Base-by-base conservation (phyloP, 92 coral and sea anemone genomes). In the Metridium senile region DNA sequence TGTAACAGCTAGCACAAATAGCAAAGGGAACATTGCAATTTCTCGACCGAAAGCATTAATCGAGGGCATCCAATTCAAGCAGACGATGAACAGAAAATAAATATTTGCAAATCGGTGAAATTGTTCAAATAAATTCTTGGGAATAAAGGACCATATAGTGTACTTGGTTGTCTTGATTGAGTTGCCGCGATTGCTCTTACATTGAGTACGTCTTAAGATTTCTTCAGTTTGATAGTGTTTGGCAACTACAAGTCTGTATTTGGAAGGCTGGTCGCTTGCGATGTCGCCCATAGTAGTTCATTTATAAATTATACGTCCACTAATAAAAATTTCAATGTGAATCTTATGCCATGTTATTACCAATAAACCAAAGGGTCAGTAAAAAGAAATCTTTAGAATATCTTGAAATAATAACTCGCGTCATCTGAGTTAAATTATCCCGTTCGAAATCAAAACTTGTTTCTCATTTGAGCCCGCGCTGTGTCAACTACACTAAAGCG, bases 71-170 rank as follows among this genome's bases (percentile, higher is more conserved):
- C 96, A 90, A 87, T 96, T 96, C 86, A 96, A 81, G 80, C 89
- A 82, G 10, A 91, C 90, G 68, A 96, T 92, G 22, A 78, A 72
- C 81, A 96, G 80, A 70, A 96, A 96, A 80, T 96, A 96, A 35
- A 96, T 83, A 85, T 96, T 96, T 61, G 99, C 99, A 75, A 96
- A 96, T 59, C 99, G 97, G 76, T 96, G 99, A 66, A 96, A 96
- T 82, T 96, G 99, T 58, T 96, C 99, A 83, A 96, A 96, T 70
- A 96, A 79, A 78, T 96, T 96, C 85, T 96, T 96, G 66, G 99
- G 99, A 26, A 96, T 62, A 70, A 96, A 96, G 28, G 93, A 78
- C 99, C 97, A 92, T 79, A 96, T 65, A 57, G 97, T 84, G 75
- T 96, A 96, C 81, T 96, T 96, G 30, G 99, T 96, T 47, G 99